Base-by-base conservation (phyloP, 2,888 invertebrate genomes). In the Pseudococcus longispinus region DNA sequence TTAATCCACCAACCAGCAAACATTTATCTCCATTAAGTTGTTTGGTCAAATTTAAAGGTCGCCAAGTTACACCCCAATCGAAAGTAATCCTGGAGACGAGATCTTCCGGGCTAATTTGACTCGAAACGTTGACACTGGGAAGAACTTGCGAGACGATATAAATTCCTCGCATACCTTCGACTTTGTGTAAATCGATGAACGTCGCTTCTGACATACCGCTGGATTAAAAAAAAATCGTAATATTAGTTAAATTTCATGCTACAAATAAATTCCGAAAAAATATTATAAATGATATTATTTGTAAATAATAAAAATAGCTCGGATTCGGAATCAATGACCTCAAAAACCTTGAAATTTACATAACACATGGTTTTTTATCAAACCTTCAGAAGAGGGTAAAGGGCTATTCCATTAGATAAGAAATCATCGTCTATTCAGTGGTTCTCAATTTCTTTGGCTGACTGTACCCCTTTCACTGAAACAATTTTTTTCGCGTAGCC, bases 61-160 rank as follows among this genome's bases (percentile, higher is more conserved):
- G 93, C 98, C 97, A 98, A 9, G 94, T 93, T 84, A 94, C 94
- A 2, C 98, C 98, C 90, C 96, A 95, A 91, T 97, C 96, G 90
- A 94, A 97, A 0, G 96, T 95, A 87, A 97, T 96, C 85, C 95
- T 90, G 0, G 96, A 95, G 0, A 94, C 92, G 83, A 97, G 92
- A 90, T 96, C 94, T 89, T 96, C 95, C 0, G 95, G 94, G 0
- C 94, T 94, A 2, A 95, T 92, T 91, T 4, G 92, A 92, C 1
- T 91, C 6, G 82, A 60, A 23, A 51, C 87, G 65, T 84, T 91
- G 0, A 92, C 91, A 89, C 93, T 93, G 0, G 92, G 91, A 42
- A 92, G 91, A 1, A 97, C 93, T 90, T 94, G 94, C 0, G 96
- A 96, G 0, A 96, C 97, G 88, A 98, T 96, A 91, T 96, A 97